phyloP scores from a whole-genome alignment of 2,888 invertebrate genomes.

The Caenorhabditis auriculariae region DNA sequence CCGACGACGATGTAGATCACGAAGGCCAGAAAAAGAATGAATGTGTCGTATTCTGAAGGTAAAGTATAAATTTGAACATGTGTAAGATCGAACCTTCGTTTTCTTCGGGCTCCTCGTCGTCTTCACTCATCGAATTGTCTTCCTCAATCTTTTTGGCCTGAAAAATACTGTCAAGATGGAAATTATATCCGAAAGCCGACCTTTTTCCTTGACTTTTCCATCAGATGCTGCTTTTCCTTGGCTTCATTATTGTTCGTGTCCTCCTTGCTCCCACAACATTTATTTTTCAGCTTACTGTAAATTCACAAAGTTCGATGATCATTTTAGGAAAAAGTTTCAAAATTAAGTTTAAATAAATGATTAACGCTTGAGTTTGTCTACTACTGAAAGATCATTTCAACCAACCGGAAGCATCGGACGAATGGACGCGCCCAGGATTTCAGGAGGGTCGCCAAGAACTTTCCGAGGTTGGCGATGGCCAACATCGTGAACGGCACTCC shows the following conservation, averaged over 20 bases:
- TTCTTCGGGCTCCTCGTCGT: constrained; percentile 13
- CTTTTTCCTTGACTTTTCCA: constrained; percentile 40
- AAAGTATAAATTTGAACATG: too few species aligned
- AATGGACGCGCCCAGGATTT: constrained; percentile 49
- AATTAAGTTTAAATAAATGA: not conserved
- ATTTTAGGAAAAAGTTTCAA: not conserved
- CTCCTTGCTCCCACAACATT: constrained; percentile 8
- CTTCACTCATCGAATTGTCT: constrained; percentile 12
- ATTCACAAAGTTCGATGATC: too few species aligned
- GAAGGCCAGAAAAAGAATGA: constrained; percentile 52
- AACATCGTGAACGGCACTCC: constrained; percentile 61
- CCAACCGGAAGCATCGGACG: constrained; percentile 6
- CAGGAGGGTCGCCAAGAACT: constrained; percentile 54
- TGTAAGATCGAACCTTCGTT: constrained; percentile 30
- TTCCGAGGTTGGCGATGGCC: constrained; percentile 59
- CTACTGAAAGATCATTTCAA: not conserved
- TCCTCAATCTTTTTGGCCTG: constrained; percentile 22
- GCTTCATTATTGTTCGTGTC: constrained; percentile 19
- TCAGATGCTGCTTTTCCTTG: constrained; percentile 39
- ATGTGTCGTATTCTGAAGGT: constrained; percentile 33
- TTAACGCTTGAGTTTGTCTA: not conserved
- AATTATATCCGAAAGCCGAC: constrained; percentile 11
- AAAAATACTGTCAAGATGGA: constrained; percentile 12
- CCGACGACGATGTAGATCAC: constrained; percentile 55
- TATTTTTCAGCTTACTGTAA: too few species aligned